Base-by-base conservation (phyloP, 37 sponge, comb jelly and placozoan species). In the Eunapius fragilis region DNA sequence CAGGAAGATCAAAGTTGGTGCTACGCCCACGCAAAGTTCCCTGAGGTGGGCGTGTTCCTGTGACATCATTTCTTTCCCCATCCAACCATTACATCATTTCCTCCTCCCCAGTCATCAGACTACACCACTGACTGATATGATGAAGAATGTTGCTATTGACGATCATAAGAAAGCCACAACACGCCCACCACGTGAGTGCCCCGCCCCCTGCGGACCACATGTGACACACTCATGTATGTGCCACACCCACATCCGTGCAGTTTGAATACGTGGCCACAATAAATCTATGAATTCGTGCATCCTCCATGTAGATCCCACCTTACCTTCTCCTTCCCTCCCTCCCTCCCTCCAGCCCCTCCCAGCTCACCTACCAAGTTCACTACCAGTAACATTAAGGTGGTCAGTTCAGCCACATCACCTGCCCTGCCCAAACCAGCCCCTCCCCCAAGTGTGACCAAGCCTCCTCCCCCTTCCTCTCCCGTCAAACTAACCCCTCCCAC, bases 121-220 rank as follows among this genome's bases (percentile, higher is more conserved):
- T 28, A 13, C 89, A 22, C 93, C 93, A 25, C 93, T 89, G 35
- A 88, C 93, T 83, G 83, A 86, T 19, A 82, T 81, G 76, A 79
- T 93, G 80, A 72, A 68, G 37, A 70, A 89, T 78, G 76, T 93
- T 6, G 25, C 30, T 35, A 79, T 93, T 69, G 89, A 88, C 0
- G 87, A 93, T 31, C 80, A 72, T 19, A 86, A 27, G 69, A 93
- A 93, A 71, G 86, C 89, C 9, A 83, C 93, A 25, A 69, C 85
- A 23, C 72, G 80, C 75, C 90, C 90, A 11, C 77, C 33, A 11
- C 82, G 90, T 90, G 33, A 85, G 89, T 71, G 2, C 68, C 0
- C 70, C 13, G 48, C 7, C 19, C 28, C 28, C 45, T 50, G 58
- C 7, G 24, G 3, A 37, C 22, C 58, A 28, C 75, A 45, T 41